Base-by-base conservation (phyloP, 2,888 invertebrate genomes). In the Masnerella sp. region DNA sequence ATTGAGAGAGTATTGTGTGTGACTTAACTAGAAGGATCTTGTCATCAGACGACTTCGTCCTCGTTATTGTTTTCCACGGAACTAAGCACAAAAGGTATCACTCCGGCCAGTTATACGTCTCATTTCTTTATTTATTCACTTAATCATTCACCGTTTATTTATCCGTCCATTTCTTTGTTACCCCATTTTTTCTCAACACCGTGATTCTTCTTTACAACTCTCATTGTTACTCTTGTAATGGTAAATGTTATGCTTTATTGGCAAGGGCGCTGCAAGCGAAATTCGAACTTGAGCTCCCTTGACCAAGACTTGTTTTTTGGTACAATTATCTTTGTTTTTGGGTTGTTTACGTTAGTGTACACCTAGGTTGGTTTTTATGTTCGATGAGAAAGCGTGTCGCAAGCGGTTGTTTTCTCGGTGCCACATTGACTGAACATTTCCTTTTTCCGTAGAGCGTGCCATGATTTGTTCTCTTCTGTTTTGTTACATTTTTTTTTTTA, bases 391-490 rank as follows among this genome's bases (percentile, higher is more conserved):
- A 69, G 69, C 62, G 73, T 68, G 64, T 15, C 56, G 22, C 34
- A 51, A 51, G 32, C 2, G 28, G 40, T 51, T 52, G 28, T 25
- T 42, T 38, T 65, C n/a, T 56, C 42, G 20, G 4, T 69, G 70
- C 65, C 64, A 54, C 54, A 72, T 65, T 69, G 67, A 38, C 75
- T 78, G 77, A 72, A 17, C 74, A 49, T n/a, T 58, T 43, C 42
- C 36, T 20, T 52, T 71, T 79, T 76, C 72, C 77, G 83, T 84
- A 84, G 83, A 83, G 79, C 80, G 82, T 83, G 83, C 75, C 67
- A 73, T 77, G 65, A 59, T 59, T 43, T 62, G 65, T 67, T 56
- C 32, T 45, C 49, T 68, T 71, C 42, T 45, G 18, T 75, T 25
- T 75, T 38, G 14, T n/a, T 59, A 32, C 45, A 12, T 47, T 17